A percentile compares a stretch with the other conserved stretches of the same genome.
Evolutionary conservation across 2,888 invertebrate species (phyloP).

Genomic region (Adineta ricciae): DNA sequence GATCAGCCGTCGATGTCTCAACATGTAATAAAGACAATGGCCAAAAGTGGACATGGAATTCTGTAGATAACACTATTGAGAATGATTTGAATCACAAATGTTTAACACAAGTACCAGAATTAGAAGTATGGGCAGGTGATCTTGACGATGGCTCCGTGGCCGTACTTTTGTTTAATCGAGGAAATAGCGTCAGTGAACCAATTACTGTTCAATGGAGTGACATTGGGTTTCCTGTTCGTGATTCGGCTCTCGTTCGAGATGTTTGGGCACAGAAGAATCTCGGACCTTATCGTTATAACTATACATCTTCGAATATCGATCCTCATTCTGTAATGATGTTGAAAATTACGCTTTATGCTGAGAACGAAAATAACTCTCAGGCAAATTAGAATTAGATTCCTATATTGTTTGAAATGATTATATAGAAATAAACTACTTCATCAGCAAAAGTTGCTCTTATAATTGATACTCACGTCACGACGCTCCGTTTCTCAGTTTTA

Average conservation of each 20-base stretch:
- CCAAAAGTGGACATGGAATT: not conserved
- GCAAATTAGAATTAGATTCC: too few species aligned
- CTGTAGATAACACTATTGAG: not conserved
- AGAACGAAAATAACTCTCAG: too few species aligned
- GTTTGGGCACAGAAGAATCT: not conserved
- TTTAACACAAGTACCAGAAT: not conserved
- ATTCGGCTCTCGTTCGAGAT: not conserved
- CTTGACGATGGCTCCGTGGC: not conserved
- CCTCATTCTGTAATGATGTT: not conserved
- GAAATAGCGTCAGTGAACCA: not conserved
- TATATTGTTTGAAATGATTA: too few species aligned
- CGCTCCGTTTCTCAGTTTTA: too few species aligned
- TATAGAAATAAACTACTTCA: too few species aligned
- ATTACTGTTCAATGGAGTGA: not conserved
- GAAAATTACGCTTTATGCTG: not conserved
- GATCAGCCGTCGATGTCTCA: not conserved
- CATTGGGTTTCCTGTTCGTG: not conserved
- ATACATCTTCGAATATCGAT: not conserved
- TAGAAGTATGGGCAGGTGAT: not conserved
- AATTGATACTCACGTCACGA: too few species aligned
- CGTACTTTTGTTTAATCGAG: not conserved
- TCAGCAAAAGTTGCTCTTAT: too few species aligned
- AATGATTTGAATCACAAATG: not conserved
- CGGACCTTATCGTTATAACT: not conserved
- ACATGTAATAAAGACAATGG: not conserved